These are phyloP conservation scores for Rhopalosiphum maidis DNA, from an alignment of 1,140 invertebrate genomes.

Conservation along the genomic window DNA sequence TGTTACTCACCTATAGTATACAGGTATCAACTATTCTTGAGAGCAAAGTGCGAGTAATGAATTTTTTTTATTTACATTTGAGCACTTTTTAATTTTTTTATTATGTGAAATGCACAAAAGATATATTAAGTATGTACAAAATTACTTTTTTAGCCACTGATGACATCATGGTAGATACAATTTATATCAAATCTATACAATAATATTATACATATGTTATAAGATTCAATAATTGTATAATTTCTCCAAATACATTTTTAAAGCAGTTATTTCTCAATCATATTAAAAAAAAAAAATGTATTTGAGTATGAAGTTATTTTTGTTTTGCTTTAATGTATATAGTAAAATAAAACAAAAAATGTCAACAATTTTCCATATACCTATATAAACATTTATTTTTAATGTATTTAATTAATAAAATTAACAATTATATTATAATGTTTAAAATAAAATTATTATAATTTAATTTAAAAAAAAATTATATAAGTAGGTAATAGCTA, in stretches of 20 bases:
- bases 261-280: neutral
- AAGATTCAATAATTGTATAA: neutral
- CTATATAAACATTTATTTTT: neutral
- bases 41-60: neutral
- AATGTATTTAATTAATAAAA: too few relatives aligned
- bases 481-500: too few relatives aligned
- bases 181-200: neutral
- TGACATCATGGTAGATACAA: neutral
- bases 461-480: too few relatives aligned
- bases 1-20: neutral
- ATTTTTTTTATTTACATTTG: neutral
- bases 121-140: neutral
- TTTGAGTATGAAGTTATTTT: neutral
- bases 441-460: too few relatives aligned
- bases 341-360: neutral
- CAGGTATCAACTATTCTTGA: neutral
- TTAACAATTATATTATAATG: too few relatives aligned
- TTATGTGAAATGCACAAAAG: neutral
- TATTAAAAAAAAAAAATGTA: neutral
- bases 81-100: neutral
- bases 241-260: neutral
- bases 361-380: neutral
- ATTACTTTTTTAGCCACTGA: neutral
- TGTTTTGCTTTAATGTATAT: neutral
- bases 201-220: neutral